A percentile compares a stretch with the other conserved stretches of the same genome.
phyloP scores from a whole-genome alignment of 2,113 vertebrate species.

The Fregata magnificens region DNA sequence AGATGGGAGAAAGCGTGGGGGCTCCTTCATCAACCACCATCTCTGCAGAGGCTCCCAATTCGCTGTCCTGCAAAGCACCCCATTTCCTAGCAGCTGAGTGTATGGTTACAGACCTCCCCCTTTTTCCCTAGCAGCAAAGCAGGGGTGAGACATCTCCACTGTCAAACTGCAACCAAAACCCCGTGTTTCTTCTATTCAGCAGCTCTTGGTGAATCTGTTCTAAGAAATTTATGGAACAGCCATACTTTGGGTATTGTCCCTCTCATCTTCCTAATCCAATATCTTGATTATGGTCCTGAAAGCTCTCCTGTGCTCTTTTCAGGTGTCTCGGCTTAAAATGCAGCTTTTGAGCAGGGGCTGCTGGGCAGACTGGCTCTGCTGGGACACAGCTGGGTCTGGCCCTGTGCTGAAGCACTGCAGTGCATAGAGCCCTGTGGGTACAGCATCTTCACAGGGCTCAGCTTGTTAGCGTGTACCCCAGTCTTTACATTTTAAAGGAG shows the following conservation, averaged over 20 bases:
- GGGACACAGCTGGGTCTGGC: too few relatives aligned
- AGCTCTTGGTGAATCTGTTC: background rate
- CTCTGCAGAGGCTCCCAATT: background rate
- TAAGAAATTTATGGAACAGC: background rate
- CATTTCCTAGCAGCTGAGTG: background rate
- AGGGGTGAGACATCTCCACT: background rate
- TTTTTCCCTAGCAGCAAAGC: background rate
- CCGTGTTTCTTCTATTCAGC: background rate
- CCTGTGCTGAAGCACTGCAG: background rate
- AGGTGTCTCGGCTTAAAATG: background rate
- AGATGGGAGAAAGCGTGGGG: background rate
- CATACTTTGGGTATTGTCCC: background rate
- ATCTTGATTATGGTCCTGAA: background rate
- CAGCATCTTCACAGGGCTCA: background rate
- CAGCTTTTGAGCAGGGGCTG: background rate
- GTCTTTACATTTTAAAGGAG: background rate
- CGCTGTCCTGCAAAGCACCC: background rate
- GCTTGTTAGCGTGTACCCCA: background rate
- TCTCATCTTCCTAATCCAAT: background rate
- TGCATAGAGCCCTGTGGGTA: background rate
- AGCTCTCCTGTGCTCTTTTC: background rate
- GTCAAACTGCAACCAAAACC: background rate
- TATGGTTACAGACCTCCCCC: fast-evolving
- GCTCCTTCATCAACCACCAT: background rate
- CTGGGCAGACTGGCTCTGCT: background rate